Base-by-base conservation (phyloP, 2,888 invertebrate species). In the Diloba caeruleocephala region DNA sequence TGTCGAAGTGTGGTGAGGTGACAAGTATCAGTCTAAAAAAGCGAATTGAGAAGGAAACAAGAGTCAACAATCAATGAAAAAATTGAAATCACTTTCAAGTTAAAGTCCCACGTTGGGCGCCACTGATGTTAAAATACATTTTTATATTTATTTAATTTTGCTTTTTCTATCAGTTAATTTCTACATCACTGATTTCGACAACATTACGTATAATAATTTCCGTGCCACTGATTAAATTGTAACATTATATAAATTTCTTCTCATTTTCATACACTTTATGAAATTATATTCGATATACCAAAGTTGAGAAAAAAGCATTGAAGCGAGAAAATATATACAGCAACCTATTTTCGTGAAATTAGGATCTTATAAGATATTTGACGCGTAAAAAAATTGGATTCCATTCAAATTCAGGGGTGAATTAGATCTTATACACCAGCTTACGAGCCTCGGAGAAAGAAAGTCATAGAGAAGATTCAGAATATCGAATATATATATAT, bases 341-440 rank as follows among this genome's bases (percentile, higher is more conserved):
- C 52, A 67, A 78, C 74, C 78, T 82, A 85, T 87, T 86, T 85
- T 80, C 75, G 79, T 81, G 78, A 85, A 87, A 88, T 86, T 86
- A 82, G 82, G 82, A 85, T 84, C 82, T 84, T 79, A 81, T 84
- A 83, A 85, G 81, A 84, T 81, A 82, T 87, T 89, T 87, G 89
- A 88, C 81, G 90, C 82, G 79, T 69, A 75, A 76, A 77, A 71
- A 82, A 84, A 90, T 87, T 88, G 78, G 83, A 88, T 89, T 85
- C 74, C 69, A 79, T 74, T 78, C 76, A 85, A 88, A 90, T 88
- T 54, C 84, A 79, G 79, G 76, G 73, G 76, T 69, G 81, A 88
- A 90, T 89, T 86, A 84, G 85, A 89, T 88, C 84, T 76, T 78
- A 74, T 70, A 69, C 65, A 71, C 64, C 76, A 80, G 78, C 69